Conservation (phyloP, 2,888 invertebrate genomes). For the Himalopsyche tibetana region DNA sequence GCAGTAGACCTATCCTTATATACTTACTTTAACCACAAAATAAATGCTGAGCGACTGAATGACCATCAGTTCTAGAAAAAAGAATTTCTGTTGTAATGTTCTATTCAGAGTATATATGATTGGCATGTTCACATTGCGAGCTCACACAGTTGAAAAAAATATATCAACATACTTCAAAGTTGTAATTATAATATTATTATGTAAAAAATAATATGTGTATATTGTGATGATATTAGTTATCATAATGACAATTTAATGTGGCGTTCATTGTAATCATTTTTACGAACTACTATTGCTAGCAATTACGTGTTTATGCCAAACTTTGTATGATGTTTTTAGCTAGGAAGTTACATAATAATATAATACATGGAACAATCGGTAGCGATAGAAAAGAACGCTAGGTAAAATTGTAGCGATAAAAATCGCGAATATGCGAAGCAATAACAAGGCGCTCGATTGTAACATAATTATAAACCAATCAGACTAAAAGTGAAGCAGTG, state of each 20-base stretch:
- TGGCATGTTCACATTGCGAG: too few relatives aligned
- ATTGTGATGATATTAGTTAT: background rate
- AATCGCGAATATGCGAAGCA: constrained; percentile 50
- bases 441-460: constrained; percentile 60
- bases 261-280: background rate
- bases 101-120: too few relatives aligned
- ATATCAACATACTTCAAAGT: too few relatives aligned
- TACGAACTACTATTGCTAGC: background rate
- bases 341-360: constrained; percentile 20
- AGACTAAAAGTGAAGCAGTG: constrained; percentile 58
- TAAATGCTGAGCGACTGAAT: too few relatives aligned
- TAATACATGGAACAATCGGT: background rate
- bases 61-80: too few relatives aligned
- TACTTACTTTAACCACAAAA: too few relatives aligned
- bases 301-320: background rate
- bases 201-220: too few relatives aligned
- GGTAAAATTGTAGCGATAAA: constrained; percentile 26
- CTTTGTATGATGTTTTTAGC: background rate
- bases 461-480: constrained; percentile 65
- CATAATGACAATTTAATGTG: background rate
- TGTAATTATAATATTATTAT: too few relatives aligned
- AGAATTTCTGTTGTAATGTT: too few relatives aligned
- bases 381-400: background rate
- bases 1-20: too few relatives aligned
- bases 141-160: too few relatives aligned